Percentiles rank a stretch among this genome's conserved stretches.
Evolutionary conservation across 2,797 vertebrate species (phyloP).

Genomic region (Pseudotriccus pelzelni): DNA sequence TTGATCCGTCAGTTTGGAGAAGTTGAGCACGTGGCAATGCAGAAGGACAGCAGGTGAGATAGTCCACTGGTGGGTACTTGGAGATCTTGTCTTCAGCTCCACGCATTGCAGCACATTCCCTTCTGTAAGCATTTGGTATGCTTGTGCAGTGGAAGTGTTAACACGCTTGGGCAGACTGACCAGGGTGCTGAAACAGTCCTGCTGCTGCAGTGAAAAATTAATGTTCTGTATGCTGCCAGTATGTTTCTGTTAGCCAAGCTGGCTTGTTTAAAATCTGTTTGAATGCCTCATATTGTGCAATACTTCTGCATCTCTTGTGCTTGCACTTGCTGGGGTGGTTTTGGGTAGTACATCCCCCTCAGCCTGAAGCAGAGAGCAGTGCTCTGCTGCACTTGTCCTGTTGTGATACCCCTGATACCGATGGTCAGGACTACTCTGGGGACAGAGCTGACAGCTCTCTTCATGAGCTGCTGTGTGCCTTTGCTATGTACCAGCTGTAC

Average conservation of each 20-base stretch:
- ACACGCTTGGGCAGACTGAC: not conserved
- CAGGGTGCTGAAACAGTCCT: not conserved
- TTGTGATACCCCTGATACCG: not conserved
- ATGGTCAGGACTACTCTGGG: not conserved
- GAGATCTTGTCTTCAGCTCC: not conserved
- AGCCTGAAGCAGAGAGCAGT: not conserved
- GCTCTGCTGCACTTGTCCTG: not conserved
- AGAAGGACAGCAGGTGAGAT: not conserved
- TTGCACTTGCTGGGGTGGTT: not conserved
- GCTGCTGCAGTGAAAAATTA: not conserved
- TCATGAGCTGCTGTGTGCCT: not conserved
- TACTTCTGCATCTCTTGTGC: not conserved
- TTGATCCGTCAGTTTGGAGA: not conserved
- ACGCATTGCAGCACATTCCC: not conserved
- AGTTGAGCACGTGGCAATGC: not conserved
- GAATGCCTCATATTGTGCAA: accelerated
- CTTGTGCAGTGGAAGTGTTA: not conserved
- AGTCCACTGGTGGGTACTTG: not conserved
- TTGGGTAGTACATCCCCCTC: not conserved
- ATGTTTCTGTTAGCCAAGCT: not conserved
- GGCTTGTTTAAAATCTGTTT: not conserved
- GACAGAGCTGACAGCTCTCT: not conserved
- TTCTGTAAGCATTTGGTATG: not conserved
- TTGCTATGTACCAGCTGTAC: not conserved
- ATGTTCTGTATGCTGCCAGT: not conserved